Conservation (phyloP, 37 sponge, comb jelly and placozoan genomes). For the Theonella swinhoei region DNA sequence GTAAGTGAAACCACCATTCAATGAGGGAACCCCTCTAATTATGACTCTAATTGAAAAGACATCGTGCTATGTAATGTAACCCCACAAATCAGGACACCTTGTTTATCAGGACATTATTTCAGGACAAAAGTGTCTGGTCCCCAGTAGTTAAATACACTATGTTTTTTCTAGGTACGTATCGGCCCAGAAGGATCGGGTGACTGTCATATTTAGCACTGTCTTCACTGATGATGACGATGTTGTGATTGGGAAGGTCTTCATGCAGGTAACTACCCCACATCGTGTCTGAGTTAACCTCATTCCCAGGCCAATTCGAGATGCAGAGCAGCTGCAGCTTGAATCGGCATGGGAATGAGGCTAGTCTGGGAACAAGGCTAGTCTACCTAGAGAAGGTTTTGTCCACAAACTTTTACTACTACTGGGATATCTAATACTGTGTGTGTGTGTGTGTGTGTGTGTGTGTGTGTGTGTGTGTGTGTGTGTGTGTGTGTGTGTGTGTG, state of each 20-base stretch:
- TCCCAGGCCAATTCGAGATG: too few species aligned
- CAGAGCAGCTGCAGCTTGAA: neutral
- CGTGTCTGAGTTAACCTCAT: neutral
- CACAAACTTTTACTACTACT: too few species aligned
- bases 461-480: too few species aligned
- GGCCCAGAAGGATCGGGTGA: conserved; percentile 94
- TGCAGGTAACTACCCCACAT: conserved; percentile 74
- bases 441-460: too few species aligned
- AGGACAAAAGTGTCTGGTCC: neutral
- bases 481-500: too few species aligned
- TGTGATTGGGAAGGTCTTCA: conserved; percentile 95
- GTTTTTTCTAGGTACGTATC: conserved; percentile 79
- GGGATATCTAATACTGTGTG: too few species aligned
- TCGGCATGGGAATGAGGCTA: too few species aligned
- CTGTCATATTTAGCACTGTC: conserved; percentile 95
- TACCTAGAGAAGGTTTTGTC: too few species aligned
- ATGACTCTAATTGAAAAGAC: neutral
- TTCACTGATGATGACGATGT: conserved; percentile 98
- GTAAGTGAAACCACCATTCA: conserved; percentile 33
- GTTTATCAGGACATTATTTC: neutral
- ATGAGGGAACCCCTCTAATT: neutral
- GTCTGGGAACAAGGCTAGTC: too few species aligned
- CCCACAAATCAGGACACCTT: neutral
- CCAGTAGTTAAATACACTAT: neutral
- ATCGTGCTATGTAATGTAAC: neutral